Evolutionary conservation across 2,113 vertebrate genomes (phyloP), one percentile per base, ranked within the genome.

Genomic region (Elephantulus edwardii): DNA sequence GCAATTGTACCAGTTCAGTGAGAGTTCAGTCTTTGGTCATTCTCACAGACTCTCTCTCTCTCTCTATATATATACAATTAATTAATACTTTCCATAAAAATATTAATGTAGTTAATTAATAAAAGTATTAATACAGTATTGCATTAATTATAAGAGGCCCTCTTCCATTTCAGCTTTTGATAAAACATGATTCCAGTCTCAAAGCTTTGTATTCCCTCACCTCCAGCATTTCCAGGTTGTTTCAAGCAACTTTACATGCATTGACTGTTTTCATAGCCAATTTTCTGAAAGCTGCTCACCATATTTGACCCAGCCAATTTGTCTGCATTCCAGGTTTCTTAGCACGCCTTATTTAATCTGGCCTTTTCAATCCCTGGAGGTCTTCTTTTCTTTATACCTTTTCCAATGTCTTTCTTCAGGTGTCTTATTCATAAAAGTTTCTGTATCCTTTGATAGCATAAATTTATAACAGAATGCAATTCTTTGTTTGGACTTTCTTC

Each of bases 381-480:
- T 75, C 22, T 68, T 92, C 46, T 95, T 89, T 95, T 90, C 85
- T 93, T 91, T 87, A 60, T 86, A 90, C 88, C 30, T 38, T 13
- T 60, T 90, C 14, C 42, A 86, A 38, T 58, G 71, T 84, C 72
- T 92, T 72, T 74, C 83, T 89, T 88, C 13, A 83, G 22, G 60
- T 94, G 70, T 82, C 40, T 75, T 83, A 89, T 83, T 91, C 84
- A 93, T 88, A 93, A 85, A 78, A 83, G 28, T 14, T 42, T 81
- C 78, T 93, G 40, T 91, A 85, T 30, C 33, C 89, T 94, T 89
- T 83, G 54, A 87, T 95, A 86, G 42, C 84, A 91, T 88, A 87
- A 83, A 92, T 91, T 71, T 93, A 85, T 86, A 82, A 91, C 50
- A 92, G 84, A 94, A 95, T 92, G 66, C n/a, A 71, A 77, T 92